Evolutionary conservation across 2,113 vertebrate species (phyloP).

Genomic region (Prinia subflava): DNA sequence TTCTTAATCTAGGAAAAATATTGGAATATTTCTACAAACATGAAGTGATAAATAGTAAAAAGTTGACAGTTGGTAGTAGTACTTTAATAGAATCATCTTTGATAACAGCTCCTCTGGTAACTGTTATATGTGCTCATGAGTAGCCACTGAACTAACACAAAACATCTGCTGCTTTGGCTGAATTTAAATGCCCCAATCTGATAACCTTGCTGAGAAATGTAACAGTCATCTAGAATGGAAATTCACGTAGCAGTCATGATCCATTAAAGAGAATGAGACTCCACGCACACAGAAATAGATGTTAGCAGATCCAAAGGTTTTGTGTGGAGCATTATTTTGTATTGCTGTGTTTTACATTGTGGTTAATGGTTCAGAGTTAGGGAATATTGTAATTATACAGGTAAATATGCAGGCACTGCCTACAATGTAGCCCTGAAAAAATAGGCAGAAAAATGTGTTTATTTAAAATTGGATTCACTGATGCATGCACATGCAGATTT

Average conservation of each 20-base stretch:
- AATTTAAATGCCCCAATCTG: not conserved
- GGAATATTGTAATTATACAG: not conserved
- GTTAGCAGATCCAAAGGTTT: not conserved
- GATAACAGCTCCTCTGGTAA: slow-evolving; percentile 30
- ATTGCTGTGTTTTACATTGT: not conserved
- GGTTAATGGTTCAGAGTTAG: not conserved
- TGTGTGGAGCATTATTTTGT: not conserved
- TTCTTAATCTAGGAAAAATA: slow-evolving; percentile 16
- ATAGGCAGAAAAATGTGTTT: not conserved
- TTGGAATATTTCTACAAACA: not conserved
- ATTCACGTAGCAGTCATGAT: not conserved
- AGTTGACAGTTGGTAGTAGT: slow-evolving; percentile 24
- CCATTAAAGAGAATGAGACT: not conserved
- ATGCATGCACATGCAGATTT: not conserved
- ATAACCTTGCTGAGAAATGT: slow-evolving; percentile 16
- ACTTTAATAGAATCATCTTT: slow-evolving; percentile 44
- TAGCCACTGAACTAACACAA: slow-evolving; percentile 22
- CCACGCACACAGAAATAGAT: not conserved
- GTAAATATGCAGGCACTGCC: not conserved
- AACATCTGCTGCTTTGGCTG: slow-evolving; percentile 26
- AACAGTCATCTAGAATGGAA: not conserved
- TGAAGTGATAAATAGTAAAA: slow-evolving; percentile 35
- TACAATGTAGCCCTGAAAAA: not conserved
- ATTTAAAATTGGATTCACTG: not conserved
- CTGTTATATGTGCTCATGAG: slow-evolving; percentile 28